Percentiles rank a stretch among this genome's conserved stretches.
These are phyloP conservation scores for Watsonalla binaria DNA, from an alignment of 2,888 invertebrate genomes.

Conservation along the genomic window DNA sequence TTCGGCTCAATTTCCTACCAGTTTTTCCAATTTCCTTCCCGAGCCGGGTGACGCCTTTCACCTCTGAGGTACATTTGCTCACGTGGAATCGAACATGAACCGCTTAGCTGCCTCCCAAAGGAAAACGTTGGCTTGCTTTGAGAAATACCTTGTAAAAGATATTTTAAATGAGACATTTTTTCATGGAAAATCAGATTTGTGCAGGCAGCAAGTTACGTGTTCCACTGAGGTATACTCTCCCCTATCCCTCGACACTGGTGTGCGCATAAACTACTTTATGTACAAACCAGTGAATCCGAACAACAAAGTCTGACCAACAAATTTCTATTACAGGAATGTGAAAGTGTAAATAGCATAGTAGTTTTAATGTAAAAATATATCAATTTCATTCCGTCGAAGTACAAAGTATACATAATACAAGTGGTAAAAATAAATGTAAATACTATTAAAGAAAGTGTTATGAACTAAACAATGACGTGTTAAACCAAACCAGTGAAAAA, in stretches of 20 bases:
- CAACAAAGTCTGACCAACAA: conserved; percentile 19
- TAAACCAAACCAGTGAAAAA: conserved; percentile 48
- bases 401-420: conserved; percentile 59
- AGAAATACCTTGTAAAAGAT: conserved; percentile 11
- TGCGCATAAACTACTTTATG: conserved; percentile 65
- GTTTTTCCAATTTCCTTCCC: conserved; percentile 63
- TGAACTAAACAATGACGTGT: conserved; percentile 46
- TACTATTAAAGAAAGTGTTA: conserved; percentile 40
- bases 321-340: conserved; percentile 57
- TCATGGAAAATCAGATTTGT: conserved; percentile 14
- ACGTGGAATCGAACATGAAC: conserved; percentile 70
- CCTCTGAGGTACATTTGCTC: conserved; percentile 63
- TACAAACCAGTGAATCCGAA: conserved; percentile 49
- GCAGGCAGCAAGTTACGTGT: conserved; percentile 33
- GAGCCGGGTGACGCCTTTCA: conserved; percentile 74
- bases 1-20: conserved; percentile 48
- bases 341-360: conserved; percentile 58
- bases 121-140: conserved; percentile 43
- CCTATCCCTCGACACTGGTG: conserved; percentile 43
- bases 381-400: conserved; percentile 67
- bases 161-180: conserved; percentile 11
- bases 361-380: conserved; percentile 63
- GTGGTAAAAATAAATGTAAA: conserved; percentile 36
- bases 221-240: conserved; percentile 53
- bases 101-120: conserved; percentile 71